These are phyloP conservation scores for Dascyllus trimaculatus DNA, from an alignment of 2,113 vertebrate species.

Conservation along the genomic window DNA sequence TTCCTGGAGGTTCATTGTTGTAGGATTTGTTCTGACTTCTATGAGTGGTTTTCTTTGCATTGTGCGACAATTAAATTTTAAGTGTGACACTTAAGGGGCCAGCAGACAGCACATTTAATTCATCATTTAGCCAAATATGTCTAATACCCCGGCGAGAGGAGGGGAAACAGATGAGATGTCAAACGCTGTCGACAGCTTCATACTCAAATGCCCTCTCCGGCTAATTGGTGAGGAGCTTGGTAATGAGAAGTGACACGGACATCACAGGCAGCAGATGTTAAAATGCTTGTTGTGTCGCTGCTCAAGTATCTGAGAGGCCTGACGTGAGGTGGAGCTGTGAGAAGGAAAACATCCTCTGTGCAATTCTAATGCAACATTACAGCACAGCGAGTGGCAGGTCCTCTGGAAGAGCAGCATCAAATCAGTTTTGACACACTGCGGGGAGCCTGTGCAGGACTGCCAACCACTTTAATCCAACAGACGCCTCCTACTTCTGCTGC, in stretches of 20 bases:
- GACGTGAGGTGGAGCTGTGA: background rate
- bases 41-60: background rate
- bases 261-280: slow-evolving; percentile 35
- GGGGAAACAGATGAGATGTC: background rate
- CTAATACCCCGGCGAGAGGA: background rate
- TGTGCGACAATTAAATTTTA: background rate
- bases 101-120: slow-evolving; percentile 7
- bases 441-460: background rate
- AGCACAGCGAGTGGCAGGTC: slow-evolving; percentile 3
- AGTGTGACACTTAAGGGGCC: background rate
- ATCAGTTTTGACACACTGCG: slow-evolving; percentile 29
- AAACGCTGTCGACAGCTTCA: slow-evolving; percentile 31
- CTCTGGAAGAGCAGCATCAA: slow-evolving; percentile 16
- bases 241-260: slow-evolving; percentile 37
- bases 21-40: too few relatives aligned
- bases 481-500: background rate
- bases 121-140: background rate
- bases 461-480: slow-evolving; percentile 9
- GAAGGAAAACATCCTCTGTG: slow-evolving; percentile 31
- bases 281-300: background rate
- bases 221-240: background rate
- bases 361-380: slow-evolving; percentile 20
- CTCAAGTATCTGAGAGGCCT: slow-evolving; percentile 6
- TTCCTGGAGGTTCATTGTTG: too few relatives aligned
- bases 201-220: slow-evolving; percentile 19